Conservation (phyloP, 2,113 vertebrate genomes). For the Prietella phreatophila region DNA sequence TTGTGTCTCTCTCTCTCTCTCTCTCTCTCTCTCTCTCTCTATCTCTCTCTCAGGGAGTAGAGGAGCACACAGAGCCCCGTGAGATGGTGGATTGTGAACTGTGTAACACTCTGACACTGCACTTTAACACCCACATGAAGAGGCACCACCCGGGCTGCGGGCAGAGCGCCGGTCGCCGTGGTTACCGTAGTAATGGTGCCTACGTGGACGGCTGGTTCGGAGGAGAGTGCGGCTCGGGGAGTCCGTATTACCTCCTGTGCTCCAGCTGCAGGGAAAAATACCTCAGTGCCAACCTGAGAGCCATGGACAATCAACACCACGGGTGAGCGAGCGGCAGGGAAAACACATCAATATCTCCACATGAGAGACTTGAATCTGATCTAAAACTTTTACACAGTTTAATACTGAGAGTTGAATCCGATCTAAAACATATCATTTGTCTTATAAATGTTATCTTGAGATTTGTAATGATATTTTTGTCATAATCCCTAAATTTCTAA, state of each 20-base stretch:
- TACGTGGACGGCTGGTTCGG: slow-evolving; percentile 81
- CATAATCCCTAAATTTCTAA: too few species aligned
- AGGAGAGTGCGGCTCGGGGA: slow-evolving; percentile 79
- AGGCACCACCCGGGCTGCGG: slow-evolving; percentile 78
- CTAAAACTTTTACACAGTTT: not conserved
- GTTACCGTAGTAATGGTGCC: slow-evolving; percentile 77
- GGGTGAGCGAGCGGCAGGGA: slow-evolving; percentile 57
- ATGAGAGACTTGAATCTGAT: not conserved
- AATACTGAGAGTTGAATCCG: not conserved
- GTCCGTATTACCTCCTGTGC: slow-evolving; percentile 79
- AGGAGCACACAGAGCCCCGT: slow-evolving; percentile 67
- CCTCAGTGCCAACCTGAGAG: slow-evolving; percentile 63
- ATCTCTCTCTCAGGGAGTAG: slow-evolving; percentile 61
- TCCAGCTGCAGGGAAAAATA: slow-evolving; percentile 75
- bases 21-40: not conserved
- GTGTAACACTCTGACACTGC: slow-evolving; percentile 75
- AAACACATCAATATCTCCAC: not conserved
- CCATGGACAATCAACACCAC: slow-evolving; percentile 58
- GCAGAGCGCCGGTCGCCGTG: slow-evolving; percentile 74
- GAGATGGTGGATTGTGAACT: slow-evolving; percentile 80
- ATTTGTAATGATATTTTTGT: too few species aligned
- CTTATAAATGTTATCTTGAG: too few species aligned
- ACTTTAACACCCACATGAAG: slow-evolving; percentile 79
- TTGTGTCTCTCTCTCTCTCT: not conserved
- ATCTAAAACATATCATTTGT: not conserved